Evolutionary conservation across 2,888 invertebrate genomes (phyloP).

Genomic region (Acleris emargana): DNA sequence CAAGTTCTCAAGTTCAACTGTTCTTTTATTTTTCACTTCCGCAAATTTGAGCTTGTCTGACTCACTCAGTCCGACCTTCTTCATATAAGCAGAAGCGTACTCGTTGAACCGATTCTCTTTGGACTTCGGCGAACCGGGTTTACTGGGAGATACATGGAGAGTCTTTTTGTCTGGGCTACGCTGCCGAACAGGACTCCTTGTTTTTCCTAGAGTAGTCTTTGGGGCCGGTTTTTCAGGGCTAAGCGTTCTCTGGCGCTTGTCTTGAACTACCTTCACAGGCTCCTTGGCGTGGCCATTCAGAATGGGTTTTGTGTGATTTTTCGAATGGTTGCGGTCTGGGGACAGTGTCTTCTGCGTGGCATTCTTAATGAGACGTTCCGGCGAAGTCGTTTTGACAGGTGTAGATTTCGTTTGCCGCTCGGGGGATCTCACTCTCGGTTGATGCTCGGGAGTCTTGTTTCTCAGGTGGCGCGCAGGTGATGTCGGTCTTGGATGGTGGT

Average conservation of each 20-base stretch:
- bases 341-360: constrained; percentile 45
- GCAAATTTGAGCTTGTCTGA: constrained; percentile 59
- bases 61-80: constrained; percentile 72
- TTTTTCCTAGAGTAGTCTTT: constrained; percentile 50
- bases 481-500: constrained; percentile 36
- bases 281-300: constrained; percentile 63
- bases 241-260: constrained; percentile 51
- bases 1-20: constrained; percentile 51
- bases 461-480: constrained; percentile 56
- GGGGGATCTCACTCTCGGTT: constrained; percentile 45
- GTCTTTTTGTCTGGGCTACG: constrained; percentile 71
- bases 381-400: constrained; percentile 53
- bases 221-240: constrained; percentile 63
- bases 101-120: constrained; percentile 74
- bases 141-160: constrained; percentile 66
- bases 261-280: constrained; percentile 44
- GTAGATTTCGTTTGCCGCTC: constrained; percentile 50
- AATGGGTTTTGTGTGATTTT: constrained; percentile 46
- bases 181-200: constrained; percentile 62
- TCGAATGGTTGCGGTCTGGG: constrained; percentile 42
- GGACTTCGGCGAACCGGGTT: constrained; percentile 57
- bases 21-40: constrained; percentile 55
- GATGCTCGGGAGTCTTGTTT: constrained; percentile 37
- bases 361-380: constrained; percentile 52
- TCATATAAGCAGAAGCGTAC: constrained; percentile 79